phyloP scores from a whole-genome alignment of 2,888 invertebrate genomes.

The Idaea biselata region DNA sequence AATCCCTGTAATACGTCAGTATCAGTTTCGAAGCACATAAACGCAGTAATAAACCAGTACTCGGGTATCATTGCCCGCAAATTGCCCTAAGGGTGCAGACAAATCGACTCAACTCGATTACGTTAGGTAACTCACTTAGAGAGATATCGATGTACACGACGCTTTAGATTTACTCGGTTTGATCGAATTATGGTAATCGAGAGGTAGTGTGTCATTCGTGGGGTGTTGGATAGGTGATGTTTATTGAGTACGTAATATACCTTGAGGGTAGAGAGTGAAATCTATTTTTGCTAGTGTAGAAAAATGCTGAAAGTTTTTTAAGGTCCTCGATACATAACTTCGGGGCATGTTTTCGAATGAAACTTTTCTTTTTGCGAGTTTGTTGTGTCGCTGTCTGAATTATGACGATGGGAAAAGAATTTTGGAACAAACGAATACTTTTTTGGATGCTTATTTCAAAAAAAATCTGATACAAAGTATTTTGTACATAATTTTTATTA shows the following conservation, averaged over 20 bases:
- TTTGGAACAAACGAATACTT: too few relatives aligned
- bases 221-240: background rate
- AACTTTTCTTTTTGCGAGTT: too few relatives aligned
- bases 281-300: too few relatives aligned
- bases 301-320: too few relatives aligned
- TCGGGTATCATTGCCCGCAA: slow-evolving; percentile 9
- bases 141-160: slow-evolving; percentile 12
- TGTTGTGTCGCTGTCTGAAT: too few relatives aligned
- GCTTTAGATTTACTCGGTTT: background rate
- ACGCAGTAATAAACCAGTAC: slow-evolving; percentile 1
- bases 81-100: slow-evolving; percentile 16
- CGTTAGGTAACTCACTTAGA: slow-evolving; percentile 14
- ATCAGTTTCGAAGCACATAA: background rate
- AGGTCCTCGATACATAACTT: too few relatives aligned
- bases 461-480: too few relatives aligned
- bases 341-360: too few relatives aligned
- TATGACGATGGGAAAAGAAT: too few relatives aligned
- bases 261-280: too few relatives aligned
- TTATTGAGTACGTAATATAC: background rate
- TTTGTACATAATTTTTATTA: too few relatives aligned
- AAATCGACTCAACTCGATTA: slow-evolving; percentile 15
- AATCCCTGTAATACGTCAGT: slow-evolving; percentile 5
- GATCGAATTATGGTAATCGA: slow-evolving; percentile 4
- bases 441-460: too few relatives aligned
- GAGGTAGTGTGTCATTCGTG: background rate